phyloP scores from a whole-genome alignment of 53 echinoderm and acorn worm genomes.

The Actinopyga echinites region DNA sequence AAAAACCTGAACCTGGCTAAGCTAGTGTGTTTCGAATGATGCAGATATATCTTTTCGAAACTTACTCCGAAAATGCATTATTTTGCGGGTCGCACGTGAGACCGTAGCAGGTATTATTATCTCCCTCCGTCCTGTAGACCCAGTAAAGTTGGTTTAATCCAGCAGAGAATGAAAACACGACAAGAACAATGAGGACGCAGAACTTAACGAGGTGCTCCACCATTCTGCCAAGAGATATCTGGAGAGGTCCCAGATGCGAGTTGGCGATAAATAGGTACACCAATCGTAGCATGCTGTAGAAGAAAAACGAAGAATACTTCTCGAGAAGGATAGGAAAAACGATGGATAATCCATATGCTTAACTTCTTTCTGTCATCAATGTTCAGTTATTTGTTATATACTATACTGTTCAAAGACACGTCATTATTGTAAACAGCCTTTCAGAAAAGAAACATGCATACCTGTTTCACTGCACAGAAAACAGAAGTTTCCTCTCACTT shows the following conservation, averaged over 20 bases:
- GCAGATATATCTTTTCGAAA: not conserved
- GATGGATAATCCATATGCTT: no score
- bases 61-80: constrained; percentile 96
- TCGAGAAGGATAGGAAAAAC: no score
- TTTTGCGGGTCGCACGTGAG: constrained; percentile 72
- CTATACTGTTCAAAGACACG: no score
- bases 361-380: no score
- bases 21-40: no score
- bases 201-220: constrained; percentile 97
- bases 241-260: constrained; percentile 94
- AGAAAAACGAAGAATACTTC: not conserved
- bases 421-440: no score
- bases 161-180: constrained; percentile 86
- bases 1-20: no score
- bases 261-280: constrained; percentile 97
- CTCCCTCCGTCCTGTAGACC: constrained; percentile 57
- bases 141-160: constrained; percentile 96
- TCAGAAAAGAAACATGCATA: no score
- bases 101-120: constrained; percentile 53
- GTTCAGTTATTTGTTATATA: no score
- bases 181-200: constrained; percentile 74
- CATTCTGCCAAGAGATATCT: constrained; percentile 97
- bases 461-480: no score
- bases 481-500: no score
- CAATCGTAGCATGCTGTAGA: constrained; percentile 81